Conservation (phyloP, 92 coral and sea anemone genomes). For the Siderastrea siderea region DNA sequence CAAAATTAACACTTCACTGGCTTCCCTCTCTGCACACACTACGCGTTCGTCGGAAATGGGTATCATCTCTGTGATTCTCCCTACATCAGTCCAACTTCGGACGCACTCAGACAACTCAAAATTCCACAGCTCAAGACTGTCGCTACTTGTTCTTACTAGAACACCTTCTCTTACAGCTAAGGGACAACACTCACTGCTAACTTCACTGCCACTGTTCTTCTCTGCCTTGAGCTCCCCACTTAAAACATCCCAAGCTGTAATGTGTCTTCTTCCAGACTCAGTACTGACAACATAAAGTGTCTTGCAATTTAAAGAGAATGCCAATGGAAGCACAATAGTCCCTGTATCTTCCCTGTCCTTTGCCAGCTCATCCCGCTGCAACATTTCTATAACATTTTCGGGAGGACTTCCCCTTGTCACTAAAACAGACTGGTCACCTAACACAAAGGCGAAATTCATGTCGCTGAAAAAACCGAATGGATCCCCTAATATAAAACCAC, state of each 20-base stretch:
- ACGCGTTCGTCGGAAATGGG: slow-evolving; percentile 13
- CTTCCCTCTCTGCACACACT: not conserved
- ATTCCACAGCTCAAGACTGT: slow-evolving; percentile 30
- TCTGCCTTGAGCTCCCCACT: too few relatives aligned
- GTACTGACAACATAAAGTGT: not conserved
- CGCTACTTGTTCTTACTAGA: not conserved
- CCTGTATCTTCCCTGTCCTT: not conserved
- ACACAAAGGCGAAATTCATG: not conserved
- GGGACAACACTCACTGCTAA: not conserved
- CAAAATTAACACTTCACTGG: not conserved
- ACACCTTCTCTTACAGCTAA: slow-evolving; percentile 1
- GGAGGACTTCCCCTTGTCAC: not conserved
- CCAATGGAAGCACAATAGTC: not conserved
- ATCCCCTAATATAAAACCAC: not conserved
- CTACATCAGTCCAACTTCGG: too few relatives aligned
- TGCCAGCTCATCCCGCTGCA: not conserved
- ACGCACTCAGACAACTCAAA: not conserved
- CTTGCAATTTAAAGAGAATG: not conserved
- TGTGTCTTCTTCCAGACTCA: not conserved
- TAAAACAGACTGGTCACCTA: not conserved
- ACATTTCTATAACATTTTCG: not conserved
- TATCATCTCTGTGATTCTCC: not conserved
- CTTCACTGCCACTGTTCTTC: not conserved
- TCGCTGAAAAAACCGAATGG: not conserved
- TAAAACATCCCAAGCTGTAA: too few relatives aligned